Percentiles rank a stretch among this genome's conserved stretches.
phyloP scores from a whole-genome alignment of 1,140 invertebrate genomes.

The Drosophila azteca region DNA sequence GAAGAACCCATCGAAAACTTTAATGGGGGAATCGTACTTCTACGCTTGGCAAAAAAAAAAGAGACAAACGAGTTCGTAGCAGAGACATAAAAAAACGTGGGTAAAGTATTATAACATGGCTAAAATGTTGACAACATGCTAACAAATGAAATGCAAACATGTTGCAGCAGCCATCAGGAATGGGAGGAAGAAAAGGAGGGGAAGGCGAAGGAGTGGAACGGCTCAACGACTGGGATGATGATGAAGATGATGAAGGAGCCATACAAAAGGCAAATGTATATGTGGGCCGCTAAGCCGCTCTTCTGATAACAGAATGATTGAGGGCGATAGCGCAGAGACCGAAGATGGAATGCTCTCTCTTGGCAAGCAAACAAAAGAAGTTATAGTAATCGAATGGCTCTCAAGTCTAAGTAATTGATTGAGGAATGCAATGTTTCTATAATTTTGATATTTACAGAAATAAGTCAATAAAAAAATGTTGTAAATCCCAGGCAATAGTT shows the following conservation, averaged over 20 bases:
- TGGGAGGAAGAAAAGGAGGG: not conserved
- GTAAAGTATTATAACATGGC: constrained; percentile 56
- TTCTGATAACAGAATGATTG: constrained; percentile 1
- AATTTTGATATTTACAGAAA: not conserved
- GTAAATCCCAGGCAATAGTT: not conserved
- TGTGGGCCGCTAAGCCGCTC: constrained; percentile 23
- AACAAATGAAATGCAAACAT: constrained; percentile 68
- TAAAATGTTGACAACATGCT: constrained; percentile 63
- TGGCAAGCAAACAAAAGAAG: too few relatives aligned
- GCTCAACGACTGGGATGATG: constrained; percentile 13
- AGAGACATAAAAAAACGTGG: constrained; percentile 27
- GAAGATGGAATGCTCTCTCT: constrained; percentile 14
- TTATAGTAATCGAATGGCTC: too few relatives aligned
- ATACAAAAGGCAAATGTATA: constrained; percentile 40
- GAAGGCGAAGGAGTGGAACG: not conserved
- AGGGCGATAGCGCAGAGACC: not conserved
- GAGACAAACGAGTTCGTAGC: constrained; percentile 12
- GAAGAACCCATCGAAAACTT: constrained; percentile 6
- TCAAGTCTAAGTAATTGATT: too few relatives aligned
- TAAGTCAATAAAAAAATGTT: not conserved
- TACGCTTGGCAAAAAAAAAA: constrained; percentile 13
- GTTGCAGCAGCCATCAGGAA: constrained; percentile 33
- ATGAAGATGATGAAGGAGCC: constrained; percentile 28
- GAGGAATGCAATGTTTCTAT: too few relatives aligned
- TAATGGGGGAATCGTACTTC: constrained; percentile 26